Conservation (phyloP, 2,888 invertebrate species). For the Pammene fasciana region DNA sequence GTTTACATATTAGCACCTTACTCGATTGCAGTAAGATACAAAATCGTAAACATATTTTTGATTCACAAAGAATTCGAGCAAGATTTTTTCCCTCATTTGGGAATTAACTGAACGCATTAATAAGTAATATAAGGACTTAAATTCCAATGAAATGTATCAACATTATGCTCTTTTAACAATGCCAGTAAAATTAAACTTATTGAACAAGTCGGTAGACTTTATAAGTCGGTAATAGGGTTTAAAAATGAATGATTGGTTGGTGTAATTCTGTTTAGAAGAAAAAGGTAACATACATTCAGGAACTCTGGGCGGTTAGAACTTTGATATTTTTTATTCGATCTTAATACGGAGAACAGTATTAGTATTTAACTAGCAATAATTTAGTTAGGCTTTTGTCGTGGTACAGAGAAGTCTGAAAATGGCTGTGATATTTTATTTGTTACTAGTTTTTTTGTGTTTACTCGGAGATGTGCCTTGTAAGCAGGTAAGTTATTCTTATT, state of each 20-base stretch:
- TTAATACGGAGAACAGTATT: background rate
- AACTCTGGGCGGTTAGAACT: background rate
- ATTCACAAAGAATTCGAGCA: too few relatives aligned
- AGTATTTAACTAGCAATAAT: background rate
- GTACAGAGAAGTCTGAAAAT: conserved; percentile 25
- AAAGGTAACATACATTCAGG: background rate
- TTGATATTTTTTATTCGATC: background rate
- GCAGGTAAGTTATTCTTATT: conserved; percentile 8
- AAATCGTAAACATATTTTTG: too few relatives aligned
- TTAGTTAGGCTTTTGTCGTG: conserved; percentile 36
- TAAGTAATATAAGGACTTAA: background rate
- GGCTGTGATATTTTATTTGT: conserved; percentile 24
- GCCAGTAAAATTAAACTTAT: background rate
- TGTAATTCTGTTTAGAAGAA: background rate
- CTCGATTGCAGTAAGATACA: too few relatives aligned
- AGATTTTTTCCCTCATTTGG: too few relatives aligned
- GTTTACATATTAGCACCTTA: too few relatives aligned
- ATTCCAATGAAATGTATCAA: background rate
- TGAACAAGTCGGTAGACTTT: background rate
- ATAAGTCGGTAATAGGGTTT: background rate
- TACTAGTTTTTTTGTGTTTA: conserved; percentile 7
- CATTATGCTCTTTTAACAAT: background rate
- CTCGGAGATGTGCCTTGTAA: conserved; percentile 4
- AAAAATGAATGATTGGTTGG: background rate
- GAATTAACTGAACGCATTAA: background rate